phyloP scores from a whole-genome alignment of 2,113 vertebrate species.

The Alexandromys fortis region DNA sequence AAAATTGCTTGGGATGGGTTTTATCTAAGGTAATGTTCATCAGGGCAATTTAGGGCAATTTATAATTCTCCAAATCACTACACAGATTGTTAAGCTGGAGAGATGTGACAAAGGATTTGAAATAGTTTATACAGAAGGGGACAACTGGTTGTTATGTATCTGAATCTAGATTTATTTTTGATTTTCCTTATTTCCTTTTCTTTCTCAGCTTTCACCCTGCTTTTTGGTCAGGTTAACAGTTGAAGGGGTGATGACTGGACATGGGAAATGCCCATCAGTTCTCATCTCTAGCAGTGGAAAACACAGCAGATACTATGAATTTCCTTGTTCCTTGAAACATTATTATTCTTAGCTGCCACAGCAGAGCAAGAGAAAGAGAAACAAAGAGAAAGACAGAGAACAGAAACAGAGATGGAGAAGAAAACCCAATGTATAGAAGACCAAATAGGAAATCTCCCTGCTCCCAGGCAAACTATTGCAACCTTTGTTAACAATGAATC shows the following conservation, averaged over 20 bases:
- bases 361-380: background rate
- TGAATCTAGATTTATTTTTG: background rate
- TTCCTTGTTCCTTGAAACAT: background rate
- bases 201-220: background rate
- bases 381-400: background rate
- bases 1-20: background rate
- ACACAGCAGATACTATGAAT: background rate
- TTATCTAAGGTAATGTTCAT: background rate
- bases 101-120: background rate
- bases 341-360: background rate
- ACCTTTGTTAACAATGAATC: background rate
- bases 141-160: background rate
- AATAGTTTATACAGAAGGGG: background rate
- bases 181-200: background rate
- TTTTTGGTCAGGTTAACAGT: background rate
- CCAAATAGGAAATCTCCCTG: no score
- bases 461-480: background rate
- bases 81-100: background rate
- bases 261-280: background rate
- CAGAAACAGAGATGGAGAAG: background rate
- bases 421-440: background rate
- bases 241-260: rapidly evolving
- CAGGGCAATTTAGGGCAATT: background rate
- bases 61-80: background rate
- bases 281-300: background rate